Evolutionary conservation across 2,797 vertebrate species (phyloP), one percentile per base, ranked within the genome.

Genomic region (Miichthys miiuy): DNA sequence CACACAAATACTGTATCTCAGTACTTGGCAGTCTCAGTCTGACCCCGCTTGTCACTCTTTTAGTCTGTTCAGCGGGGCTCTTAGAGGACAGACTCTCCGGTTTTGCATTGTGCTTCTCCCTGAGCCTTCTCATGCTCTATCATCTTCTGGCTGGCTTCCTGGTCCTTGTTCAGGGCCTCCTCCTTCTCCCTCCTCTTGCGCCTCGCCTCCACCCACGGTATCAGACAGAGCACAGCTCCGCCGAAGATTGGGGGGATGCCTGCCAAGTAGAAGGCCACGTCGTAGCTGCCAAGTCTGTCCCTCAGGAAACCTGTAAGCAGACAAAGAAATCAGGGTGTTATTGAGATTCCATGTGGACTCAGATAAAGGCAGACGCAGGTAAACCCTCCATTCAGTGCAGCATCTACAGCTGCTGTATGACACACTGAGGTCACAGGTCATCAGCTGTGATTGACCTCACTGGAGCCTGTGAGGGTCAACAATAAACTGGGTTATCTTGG

Each of bases 231-330:
- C 67, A 99, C 68, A 1, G 93, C 87, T n/a, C 97, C 97, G 0
- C 98, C 98, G 1, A 99, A 61, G 48, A 99, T 90, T 0, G 98
- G 98, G 1, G 98, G 98, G 69, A 99, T 92, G 1, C 98, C 98
- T 0, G 98, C 98, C 83, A 99, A 93, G 93, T 98, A 99, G 92
- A 99, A 99, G 0, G 98, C 97, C 76, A 96, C 82, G 1, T 99
- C 82, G 0, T 99, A 99, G 87, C 72, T 95, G 3, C 94, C 94
- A 3, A 98, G 94, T 4, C 92, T 88, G 88, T 99, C 98, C 27
- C 89, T 94, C 68, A 99, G 94, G 80, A 96, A 94, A 34, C 98
- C 98, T 99, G 88, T 18, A 42, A 14, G 17, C 16, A 74, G 38
- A 55, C 18, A 38, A 1, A 20, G 2, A 64, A 57, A 14, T 42